phyloP scores from a whole-genome alignment of 2,888 invertebrate genomes.

The Pandemis corylana region DNA sequence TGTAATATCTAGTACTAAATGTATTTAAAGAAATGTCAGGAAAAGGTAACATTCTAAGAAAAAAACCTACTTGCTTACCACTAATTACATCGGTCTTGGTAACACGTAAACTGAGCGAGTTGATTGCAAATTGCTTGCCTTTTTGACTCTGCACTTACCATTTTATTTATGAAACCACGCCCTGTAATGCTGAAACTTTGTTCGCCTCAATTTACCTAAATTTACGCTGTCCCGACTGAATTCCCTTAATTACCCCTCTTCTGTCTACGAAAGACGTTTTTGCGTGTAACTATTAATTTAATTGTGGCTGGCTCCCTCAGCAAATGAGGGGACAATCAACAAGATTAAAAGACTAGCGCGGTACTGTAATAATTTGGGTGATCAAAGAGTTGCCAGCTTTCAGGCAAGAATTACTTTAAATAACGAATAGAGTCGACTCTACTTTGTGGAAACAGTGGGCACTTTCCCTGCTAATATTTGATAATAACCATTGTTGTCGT shows the following conservation, averaged over 20 bases:
- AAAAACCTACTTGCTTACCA: not conserved
- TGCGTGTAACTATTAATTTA: conserved; percentile 40
- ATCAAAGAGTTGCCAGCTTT: conserved; percentile 12
- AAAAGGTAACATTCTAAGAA: not conserved
- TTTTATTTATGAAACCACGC: conserved; percentile 6
- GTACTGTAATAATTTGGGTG: conserved; percentile 7
- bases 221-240: conserved; percentile 21
- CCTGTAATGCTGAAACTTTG: conserved; percentile 12
- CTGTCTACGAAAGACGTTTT: conserved; percentile 36
- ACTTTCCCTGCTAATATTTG: not conserved
- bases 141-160: not conserved
- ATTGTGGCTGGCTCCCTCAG: conserved; percentile 26
- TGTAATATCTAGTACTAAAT: too few relatives aligned
- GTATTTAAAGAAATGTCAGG: not conserved
- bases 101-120: conserved; percentile 2
- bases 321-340: conserved; percentile 27
- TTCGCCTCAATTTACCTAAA: conserved; percentile 32
- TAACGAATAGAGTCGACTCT: not conserved
- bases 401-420: not conserved
- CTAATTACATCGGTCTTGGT: not conserved
- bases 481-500: not conserved
- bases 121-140: not conserved
- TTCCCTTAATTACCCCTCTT: conserved; percentile 40
- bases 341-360: conserved; percentile 16
- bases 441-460: not conserved